These are phyloP conservation scores for Eidolon helvum DNA, from an alignment of 2,113 vertebrate genomes.

Conservation along the genomic window DNA sequence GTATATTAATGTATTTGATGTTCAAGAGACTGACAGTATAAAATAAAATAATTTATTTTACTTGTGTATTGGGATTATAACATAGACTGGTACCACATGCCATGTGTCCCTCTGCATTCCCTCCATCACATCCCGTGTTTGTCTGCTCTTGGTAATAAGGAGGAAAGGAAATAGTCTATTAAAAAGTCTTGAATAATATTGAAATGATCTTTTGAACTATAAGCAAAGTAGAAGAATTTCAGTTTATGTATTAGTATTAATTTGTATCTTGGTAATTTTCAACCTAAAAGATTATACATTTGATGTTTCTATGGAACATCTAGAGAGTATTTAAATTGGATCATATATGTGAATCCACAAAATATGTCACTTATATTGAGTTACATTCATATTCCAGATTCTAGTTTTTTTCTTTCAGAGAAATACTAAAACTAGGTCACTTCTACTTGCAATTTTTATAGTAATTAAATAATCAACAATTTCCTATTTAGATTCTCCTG, in stretches of 20 bases:
- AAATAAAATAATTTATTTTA: neutral
- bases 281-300: neutral
- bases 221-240: neutral
- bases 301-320: neutral
- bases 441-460: neutral
- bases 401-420: neutral
- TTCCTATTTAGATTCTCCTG: neutral
- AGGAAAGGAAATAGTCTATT: neutral
- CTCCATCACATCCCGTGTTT: neutral
- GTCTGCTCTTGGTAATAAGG: neutral
- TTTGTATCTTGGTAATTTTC: constrained; percentile 13
- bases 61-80: neutral
- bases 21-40: neutral
- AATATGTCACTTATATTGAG: neutral
- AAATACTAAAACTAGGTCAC: constrained; percentile 2
- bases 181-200: neutral
- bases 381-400: neutral
- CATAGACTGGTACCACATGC: neutral
- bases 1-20: neutral
- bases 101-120: neutral
- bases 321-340: neutral
- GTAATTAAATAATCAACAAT: neutral
- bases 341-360: neutral
- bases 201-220: neutral
- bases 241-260: neutral